Evolutionary conservation across 2,888 invertebrate genomes (phyloP).

Genomic region (Caenorhabditis imperialis): DNA sequence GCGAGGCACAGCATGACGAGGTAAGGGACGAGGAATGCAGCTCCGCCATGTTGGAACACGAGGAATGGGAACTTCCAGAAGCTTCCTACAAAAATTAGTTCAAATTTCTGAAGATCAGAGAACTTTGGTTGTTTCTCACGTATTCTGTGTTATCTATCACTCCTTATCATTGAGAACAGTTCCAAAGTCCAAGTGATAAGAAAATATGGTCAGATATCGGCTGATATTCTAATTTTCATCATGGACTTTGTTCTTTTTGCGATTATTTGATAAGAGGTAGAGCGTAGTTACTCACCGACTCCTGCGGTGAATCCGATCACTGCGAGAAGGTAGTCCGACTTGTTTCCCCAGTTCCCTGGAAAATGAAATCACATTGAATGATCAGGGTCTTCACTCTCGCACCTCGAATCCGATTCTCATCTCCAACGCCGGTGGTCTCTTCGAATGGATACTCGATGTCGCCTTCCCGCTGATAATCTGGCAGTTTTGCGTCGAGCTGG

Average conservation of each 20-base stretch:
- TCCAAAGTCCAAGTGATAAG: not conserved
- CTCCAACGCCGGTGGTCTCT: conserved; percentile 76
- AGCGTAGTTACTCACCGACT: conserved; percentile 57
- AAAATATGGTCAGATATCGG: conserved; percentile 18
- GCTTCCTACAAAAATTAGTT: conserved; percentile 79
- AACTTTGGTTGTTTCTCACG: not conserved
- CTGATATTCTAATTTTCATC: conserved; percentile 13
- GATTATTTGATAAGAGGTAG: not conserved
- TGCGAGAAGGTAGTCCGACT: conserved; percentile 82
- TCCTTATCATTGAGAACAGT: conserved; percentile 60
- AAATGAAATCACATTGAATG: not conserved
- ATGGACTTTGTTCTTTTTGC: not conserved
- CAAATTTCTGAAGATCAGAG: not conserved
- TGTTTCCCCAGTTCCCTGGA: conserved; percentile 80
- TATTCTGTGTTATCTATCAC: conserved; percentile 3
- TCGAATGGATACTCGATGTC: conserved; percentile 78
- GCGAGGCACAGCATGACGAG: conserved; percentile 86
- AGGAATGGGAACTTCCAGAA: conserved; percentile 84
- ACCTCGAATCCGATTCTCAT: conserved; percentile 80
- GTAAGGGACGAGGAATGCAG: conserved; percentile 87
- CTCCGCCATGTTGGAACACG: conserved; percentile 74
- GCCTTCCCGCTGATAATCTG: conserved; percentile 72
- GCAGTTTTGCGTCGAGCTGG: conserved; percentile 67
- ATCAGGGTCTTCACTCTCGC: not conserved
- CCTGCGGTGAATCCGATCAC: conserved; percentile 81